phyloP scores from a whole-genome alignment of 1,140 invertebrate genomes.

The Varroa destructor region DNA sequence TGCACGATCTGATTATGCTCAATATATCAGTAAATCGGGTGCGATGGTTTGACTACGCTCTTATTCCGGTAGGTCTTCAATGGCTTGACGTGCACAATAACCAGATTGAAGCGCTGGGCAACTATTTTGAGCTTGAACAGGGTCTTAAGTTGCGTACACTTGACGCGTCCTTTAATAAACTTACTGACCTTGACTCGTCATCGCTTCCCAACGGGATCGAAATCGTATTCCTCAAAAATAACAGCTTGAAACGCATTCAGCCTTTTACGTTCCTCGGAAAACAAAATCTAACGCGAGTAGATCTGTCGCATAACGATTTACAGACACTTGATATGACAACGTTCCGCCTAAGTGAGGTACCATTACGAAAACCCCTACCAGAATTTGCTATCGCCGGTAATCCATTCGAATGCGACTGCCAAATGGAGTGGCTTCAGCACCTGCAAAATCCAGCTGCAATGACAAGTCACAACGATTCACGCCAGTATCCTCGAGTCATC shows the following conservation, averaged over 20 bases:
- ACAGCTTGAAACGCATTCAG: conserved; percentile 60
- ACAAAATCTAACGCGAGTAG: conserved; percentile 62
- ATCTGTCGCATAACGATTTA: conserved; percentile 70
- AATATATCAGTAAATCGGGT: conserved; percentile 81
- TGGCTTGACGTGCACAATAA: conserved; percentile 83
- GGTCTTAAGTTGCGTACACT: conserved; percentile 58
- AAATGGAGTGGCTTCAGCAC: conserved; percentile 71
- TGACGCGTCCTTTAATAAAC: conserved; percentile 54
- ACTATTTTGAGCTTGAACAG: conserved; percentile 60
- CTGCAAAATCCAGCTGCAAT: conserved; percentile 48
- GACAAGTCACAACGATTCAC: conserved; percentile 52
- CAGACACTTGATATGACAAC: conserved; percentile 64
- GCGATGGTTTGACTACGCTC: conserved; percentile 73
- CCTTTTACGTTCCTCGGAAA: conserved; percentile 68
- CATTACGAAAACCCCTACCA: conserved; percentile 49
- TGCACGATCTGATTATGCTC: conserved; percentile 66
- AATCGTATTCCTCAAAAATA: conserved; percentile 64
- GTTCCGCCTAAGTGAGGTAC: conserved; percentile 55
- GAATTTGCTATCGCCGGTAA: conserved; percentile 76
- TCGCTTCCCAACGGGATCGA: conserved; percentile 63
- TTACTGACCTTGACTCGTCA: conserved; percentile 54
- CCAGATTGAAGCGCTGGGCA: conserved; percentile 63
- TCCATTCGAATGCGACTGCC: conserved; percentile 74
- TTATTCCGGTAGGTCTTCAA: conserved; percentile 62
- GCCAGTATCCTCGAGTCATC: conserved; percentile 74